Evolutionary conservation across 2,888 invertebrate species (phyloP).

Genomic region (Sympetrum striolatum): DNA sequence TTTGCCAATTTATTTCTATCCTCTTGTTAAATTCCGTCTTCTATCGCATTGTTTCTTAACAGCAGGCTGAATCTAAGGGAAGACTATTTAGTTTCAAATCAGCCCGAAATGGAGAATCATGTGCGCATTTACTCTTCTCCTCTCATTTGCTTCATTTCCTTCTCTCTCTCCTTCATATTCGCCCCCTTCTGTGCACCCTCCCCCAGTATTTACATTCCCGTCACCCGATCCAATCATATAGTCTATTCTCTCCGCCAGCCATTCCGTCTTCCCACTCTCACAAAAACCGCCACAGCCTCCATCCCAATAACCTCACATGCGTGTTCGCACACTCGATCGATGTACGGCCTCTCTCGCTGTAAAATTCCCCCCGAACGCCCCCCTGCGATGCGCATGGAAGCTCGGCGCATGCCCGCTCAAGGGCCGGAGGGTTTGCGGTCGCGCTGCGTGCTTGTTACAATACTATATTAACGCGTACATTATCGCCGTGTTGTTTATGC

Average conservation of each 20-base stretch:
- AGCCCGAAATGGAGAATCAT: too few species aligned
- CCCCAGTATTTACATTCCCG: constrained; percentile 35
- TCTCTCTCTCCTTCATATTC: background rate
- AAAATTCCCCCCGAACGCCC: constrained; percentile 24
- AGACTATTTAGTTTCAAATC: too few species aligned
- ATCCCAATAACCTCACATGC: background rate
- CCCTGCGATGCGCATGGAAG: constrained; percentile 44
- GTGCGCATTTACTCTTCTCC: constrained; percentile 25
- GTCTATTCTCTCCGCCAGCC: background rate
- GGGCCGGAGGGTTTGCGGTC: background rate
- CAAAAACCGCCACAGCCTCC: background rate
- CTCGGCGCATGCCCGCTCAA: constrained; percentile 46
- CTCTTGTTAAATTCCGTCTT: too few species aligned
- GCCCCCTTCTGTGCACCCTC: background rate
- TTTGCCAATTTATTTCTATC: too few species aligned
- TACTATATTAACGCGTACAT: too few species aligned
- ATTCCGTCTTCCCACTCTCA: background rate
- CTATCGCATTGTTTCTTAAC: too few species aligned
- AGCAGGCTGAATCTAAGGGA: too few species aligned
- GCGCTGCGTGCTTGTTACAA: background rate
- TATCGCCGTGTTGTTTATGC: too few species aligned
- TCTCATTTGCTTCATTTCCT: constrained; percentile 44
- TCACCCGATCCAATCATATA: background rate
- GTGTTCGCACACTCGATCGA: constrained; percentile 27
- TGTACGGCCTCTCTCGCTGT: constrained; percentile 48